Evolutionary conservation across 2,888 invertebrate species (phyloP), one percentile per base, ranked within the genome.

Genomic region (Spilosoma lubricipeda): DNA sequence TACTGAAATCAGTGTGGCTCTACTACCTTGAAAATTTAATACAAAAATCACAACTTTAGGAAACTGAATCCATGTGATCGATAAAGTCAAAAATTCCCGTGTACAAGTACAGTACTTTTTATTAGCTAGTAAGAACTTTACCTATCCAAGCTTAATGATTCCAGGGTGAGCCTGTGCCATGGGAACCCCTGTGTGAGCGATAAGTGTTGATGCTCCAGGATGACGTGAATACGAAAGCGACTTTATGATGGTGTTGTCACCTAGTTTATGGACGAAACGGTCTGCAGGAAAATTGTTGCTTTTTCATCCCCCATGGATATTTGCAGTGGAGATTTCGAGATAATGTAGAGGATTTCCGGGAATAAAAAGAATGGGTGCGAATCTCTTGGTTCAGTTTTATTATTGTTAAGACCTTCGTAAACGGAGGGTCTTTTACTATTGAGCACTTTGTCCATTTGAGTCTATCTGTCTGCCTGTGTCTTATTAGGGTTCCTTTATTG

Each of bases 131-230:
- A 13, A 27, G 59, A 27, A 13, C 27, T 59, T 27, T 71, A 39
- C 81, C 30, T 81, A 80, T 85, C 85, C 83, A 79, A 27, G 0
- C 2, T 27, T 66, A 30, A 5, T 2, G 1, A 27, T 18, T 80
- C 83, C 56, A 70, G 27, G 45, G 18, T 2, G 33, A 76, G 66
- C 77, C 72, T 75, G 78, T 77, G 52, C 11, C 72, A 73, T 70
- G 67, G 73, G 79, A 82, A 84, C 84, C 84, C 80, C 84, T 79
- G 80, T 79, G 75, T 78, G 77, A 77, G 80, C 81, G 87, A 88
- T 88, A 87, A 88, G 86, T 87, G 86, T 85, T 77, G 77, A 81
- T 74, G 75, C 72, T 78, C 69, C 80, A 82, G 82, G 87, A 81
- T 85, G 75, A 81, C 78, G 84, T 82, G 81, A 84, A 85, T 81